A percentile compares a stretch with the other conserved stretches of the same genome.
phyloP scores from a whole-genome alignment of 2,797 vertebrate species.

The Typhlichthys eigenmanni region DNA sequence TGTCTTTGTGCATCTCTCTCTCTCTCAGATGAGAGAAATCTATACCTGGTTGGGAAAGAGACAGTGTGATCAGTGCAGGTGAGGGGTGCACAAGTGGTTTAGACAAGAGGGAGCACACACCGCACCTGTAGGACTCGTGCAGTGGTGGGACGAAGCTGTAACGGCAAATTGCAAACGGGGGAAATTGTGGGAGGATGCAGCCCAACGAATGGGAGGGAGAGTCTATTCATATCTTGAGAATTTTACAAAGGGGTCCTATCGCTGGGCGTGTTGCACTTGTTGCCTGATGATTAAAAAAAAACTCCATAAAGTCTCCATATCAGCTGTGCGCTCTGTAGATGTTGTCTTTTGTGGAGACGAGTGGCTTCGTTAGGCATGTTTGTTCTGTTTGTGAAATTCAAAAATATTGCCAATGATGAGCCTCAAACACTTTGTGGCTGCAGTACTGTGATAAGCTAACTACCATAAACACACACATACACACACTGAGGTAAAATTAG shows the following conservation, averaged over 20 bases:
- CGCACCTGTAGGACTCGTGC: slow-evolving; percentile 13
- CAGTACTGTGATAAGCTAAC: not conserved
- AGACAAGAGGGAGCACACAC: not conserved
- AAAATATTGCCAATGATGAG: slow-evolving; percentile 18
- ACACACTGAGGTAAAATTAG: not conserved
- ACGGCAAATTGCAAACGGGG: no score
- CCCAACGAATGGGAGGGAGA: no score
- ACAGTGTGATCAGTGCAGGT: slow-evolving; percentile 2
- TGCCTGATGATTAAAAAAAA: no score
- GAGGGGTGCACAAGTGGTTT: not conserved
- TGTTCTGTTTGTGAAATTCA: no score
- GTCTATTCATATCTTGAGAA: no score
- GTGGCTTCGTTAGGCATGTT: no score
- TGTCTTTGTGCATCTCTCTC: not conserved
- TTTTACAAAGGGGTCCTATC: no score
- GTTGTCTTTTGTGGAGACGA: not conserved
- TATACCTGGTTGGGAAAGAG: slow-evolving; percentile 47
- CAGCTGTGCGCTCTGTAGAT: not conserved
- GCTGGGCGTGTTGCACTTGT: no score
- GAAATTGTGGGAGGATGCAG: not conserved
- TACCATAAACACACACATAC: not conserved
- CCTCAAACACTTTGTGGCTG: slow-evolving; percentile 1
- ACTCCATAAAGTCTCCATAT: no score
- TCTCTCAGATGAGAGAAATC: slow-evolving; percentile 50
- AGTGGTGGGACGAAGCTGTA: not conserved